phyloP scores from a whole-genome alignment of 1,140 invertebrate genomes.

The Drosophila tani region DNA sequence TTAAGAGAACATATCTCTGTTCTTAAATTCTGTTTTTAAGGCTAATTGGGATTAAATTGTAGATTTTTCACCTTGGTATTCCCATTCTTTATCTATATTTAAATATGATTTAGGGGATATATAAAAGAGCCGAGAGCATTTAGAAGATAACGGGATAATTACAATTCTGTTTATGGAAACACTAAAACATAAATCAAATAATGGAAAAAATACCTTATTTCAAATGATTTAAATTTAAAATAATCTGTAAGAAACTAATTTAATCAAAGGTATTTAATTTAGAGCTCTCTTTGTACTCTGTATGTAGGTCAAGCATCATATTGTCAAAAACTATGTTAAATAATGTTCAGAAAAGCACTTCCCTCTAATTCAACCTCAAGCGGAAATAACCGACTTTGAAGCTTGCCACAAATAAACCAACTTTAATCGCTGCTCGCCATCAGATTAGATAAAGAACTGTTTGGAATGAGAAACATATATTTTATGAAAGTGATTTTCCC shows the following conservation, averaged over 20 bases:
- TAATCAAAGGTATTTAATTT: neutral
- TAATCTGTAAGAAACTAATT: too few species aligned
- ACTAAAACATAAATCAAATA: too few species aligned
- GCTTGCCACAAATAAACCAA: neutral
- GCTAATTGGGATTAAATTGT: neutral
- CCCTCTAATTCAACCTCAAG: neutral
- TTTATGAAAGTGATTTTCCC: conserved; percentile 41
- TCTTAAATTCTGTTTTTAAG: neutral
- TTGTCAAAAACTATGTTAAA: neutral
- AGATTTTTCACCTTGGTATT: neutral
- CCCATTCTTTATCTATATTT: neutral
- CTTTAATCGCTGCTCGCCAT: conserved; percentile 4
- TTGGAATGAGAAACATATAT: conserved; percentile 2
- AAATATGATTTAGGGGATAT: neutral
- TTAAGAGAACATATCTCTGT: neutral
- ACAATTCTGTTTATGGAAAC: too few species aligned
- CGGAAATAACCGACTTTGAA: conserved; percentile 19
- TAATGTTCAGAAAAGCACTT: neutral
- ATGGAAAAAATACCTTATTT: too few species aligned
- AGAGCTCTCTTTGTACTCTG: neutral
- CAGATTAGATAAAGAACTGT: conserved; percentile 36
- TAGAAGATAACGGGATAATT: too few species aligned
- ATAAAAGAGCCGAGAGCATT: neutral
- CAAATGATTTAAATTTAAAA: too few species aligned
- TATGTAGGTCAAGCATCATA: neutral